Evolutionary conservation across 2,888 invertebrate species (phyloP).

Genomic region (Baronia brevicornis): DNA sequence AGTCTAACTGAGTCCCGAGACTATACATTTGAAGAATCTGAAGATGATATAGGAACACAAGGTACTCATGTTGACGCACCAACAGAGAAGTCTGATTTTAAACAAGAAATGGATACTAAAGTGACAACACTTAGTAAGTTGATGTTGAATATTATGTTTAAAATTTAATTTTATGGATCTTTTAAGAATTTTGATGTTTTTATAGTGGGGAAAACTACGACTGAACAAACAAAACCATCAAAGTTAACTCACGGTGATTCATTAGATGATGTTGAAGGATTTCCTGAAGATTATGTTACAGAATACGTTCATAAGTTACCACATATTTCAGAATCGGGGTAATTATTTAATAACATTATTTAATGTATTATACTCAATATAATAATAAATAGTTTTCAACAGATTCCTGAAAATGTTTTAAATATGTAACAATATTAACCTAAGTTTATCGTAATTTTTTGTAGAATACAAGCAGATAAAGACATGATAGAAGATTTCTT

Average conservation of each 20-base stretch:
- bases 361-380: neutral
- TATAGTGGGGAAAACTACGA: slow-evolving; percentile 36
- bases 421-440: neutral
- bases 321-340: slow-evolving; percentile 67
- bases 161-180: slow-evolving; percentile 1
- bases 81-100: slow-evolving; percentile 45
- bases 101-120: slow-evolving; percentile 40
- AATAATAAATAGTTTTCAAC: slow-evolving; percentile 1
- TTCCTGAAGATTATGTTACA: slow-evolving; percentile 64
- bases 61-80: slow-evolving; percentile 54
- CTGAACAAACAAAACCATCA: slow-evolving; percentile 42
- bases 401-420: neutral
- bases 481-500: slow-evolving; percentile 47
- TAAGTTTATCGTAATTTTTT: slow-evolving; percentile 9
- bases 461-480: slow-evolving; percentile 43
- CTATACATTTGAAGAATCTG: slow-evolving; percentile 72
- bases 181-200: slow-evolving; percentile 1
- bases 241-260: slow-evolving; percentile 66
- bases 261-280: slow-evolving; percentile 70
- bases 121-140: slow-evolving; percentile 22
- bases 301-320: slow-evolving; percentile 66
- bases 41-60: slow-evolving; percentile 66
- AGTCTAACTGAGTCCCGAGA: slow-evolving; percentile 69
- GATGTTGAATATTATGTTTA: neutral
- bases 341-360: slow-evolving; percentile 18